Base-by-base conservation (phyloP, 2,888 invertebrate genomes). In the Tetragonula carbonaria region DNA sequence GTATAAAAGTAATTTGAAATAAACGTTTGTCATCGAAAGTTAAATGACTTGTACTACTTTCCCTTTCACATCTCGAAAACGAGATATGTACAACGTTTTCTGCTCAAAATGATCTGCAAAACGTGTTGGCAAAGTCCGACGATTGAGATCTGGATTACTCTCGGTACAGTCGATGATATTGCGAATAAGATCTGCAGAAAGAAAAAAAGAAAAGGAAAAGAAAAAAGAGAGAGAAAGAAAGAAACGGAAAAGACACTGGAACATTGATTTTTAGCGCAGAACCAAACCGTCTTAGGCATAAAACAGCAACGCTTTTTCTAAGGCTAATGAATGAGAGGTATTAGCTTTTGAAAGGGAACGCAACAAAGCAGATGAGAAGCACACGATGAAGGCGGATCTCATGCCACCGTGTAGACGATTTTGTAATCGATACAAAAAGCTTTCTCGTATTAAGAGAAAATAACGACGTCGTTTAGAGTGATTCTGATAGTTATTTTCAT, bases 331-430 rank as follows among this genome's bases (percentile, higher is more conserved):
- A 6, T 21, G 81, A 59, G 76, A 74, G 57, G 23, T 76, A 86
- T 85, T 83, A 80, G 81, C 80, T 87, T 83, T 82, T 38, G 78
- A 80, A 68, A 65, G 74, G n/a, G 57, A 74, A 84, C 78, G 88
- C 88, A 89, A 86, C 90, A 89, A 88, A 87, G 88, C 87, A 86
- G 88, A 88, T 74, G 85, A 90, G 86, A 88, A 53, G 18, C 92
- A 93, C 93, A 93, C 90, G 93, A 84, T 90, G 91, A 92, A 92
- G 93, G 93, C 93, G 93, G 93, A 90, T 91, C 93, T 88, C 77
- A 82, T 78, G 89, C 89, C 91, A 90, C 90, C 90, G 91, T 91
- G 79, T 87, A 89, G 91, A 87, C 91, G 89, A 90, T 88, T 90
- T 85, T 84, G 81, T 91, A 88, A 89, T 85, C 81, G 84, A 88